Conservation (phyloP, 2,113 vertebrate species). For the Ovibos moschatus region DNA sequence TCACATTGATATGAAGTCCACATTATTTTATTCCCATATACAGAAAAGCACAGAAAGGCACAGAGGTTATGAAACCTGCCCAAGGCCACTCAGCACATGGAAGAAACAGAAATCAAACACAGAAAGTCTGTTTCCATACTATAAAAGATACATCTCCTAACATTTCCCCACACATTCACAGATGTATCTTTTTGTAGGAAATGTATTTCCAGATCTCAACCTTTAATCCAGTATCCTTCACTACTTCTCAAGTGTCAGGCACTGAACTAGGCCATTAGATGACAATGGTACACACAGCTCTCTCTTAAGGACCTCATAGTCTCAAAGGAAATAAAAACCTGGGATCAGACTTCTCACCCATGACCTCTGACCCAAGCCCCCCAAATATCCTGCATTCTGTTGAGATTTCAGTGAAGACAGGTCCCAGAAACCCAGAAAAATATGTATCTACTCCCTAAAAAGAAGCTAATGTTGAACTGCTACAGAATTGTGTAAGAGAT, state of each 20-base stretch:
- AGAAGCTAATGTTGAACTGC: not conserved
- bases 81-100: not conserved
- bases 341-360: not conserved
- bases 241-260: not conserved
- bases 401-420: not conserved
- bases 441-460: not conserved
- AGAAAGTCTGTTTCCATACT: not conserved
- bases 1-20: not conserved
- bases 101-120: not conserved
- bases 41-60: not conserved
- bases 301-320: not conserved
- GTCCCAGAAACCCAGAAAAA: not conserved
- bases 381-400: not conserved
- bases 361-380: not conserved
- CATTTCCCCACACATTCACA: not conserved
- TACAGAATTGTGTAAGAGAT: not conserved
- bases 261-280: not conserved
- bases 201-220: not conserved
- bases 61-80: not conserved
- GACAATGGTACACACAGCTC: not conserved
- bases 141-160: not conserved
- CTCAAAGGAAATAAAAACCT: not conserved
- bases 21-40: not conserved
- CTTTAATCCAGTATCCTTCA: not conserved
- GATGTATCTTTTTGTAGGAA: not conserved